Percentiles rank a stretch among this genome's conserved stretches.
Conservation (phyloP, 1,140 invertebrate species). For the Apolygus lucorum region DNA sequence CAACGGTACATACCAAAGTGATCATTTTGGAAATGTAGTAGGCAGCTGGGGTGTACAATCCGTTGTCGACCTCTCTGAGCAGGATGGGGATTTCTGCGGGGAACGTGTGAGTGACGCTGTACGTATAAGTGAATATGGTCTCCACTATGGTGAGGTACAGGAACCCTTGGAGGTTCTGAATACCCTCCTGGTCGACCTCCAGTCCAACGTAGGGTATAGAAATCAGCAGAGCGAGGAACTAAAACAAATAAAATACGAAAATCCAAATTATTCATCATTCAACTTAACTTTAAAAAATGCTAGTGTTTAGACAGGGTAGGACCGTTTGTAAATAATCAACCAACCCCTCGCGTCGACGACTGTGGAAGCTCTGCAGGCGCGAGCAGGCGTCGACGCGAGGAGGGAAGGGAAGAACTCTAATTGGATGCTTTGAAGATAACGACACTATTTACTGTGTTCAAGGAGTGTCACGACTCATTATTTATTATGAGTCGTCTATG, state of each 20-base stretch:
- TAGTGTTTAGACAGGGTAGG: too few species aligned
- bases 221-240: slow-evolving; percentile 54
- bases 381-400: too few species aligned
- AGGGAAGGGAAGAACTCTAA: too few species aligned
- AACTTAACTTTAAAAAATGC: too few species aligned
- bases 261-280: too few species aligned
- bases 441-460: too few species aligned
- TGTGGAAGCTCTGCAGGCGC: too few species aligned
- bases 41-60: slow-evolving; percentile 51
- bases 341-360: too few species aligned
- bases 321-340: too few species aligned
- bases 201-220: slow-evolving; percentile 48
- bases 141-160: slow-evolving; percentile 58
- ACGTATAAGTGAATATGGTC: slow-evolving; percentile 59
- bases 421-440: too few species aligned
- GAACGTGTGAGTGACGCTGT: slow-evolving; percentile 58
- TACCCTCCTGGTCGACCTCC: slow-evolving; percentile 47
- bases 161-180: slow-evolving; percentile 60
- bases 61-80: slow-evolving; percentile 54
- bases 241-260: slow-evolving; percentile 23
- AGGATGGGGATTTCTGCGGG: slow-evolving; percentile 56
- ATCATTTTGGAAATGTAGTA: slow-evolving; percentile 62
- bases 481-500: too few species aligned
- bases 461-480: too few species aligned
- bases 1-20: slow-evolving; percentile 53